Evolutionary conservation across 2,888 invertebrate species (phyloP).

Genomic region (Crioceris asparagi): DNA sequence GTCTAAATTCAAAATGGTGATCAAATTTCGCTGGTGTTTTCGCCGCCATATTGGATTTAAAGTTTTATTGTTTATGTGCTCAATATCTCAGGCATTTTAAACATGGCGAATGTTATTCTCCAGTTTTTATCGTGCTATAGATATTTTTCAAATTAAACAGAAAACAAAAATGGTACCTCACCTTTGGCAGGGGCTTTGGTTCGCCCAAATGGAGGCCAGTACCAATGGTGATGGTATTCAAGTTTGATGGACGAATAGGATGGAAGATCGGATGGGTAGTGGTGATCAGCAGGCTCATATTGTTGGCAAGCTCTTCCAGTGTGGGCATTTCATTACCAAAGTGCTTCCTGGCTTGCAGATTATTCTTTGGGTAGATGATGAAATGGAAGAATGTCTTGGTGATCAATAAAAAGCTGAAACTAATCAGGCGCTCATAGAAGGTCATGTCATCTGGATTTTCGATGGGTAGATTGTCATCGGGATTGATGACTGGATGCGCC

Average conservation of each 20-base stretch:
- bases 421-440: slow-evolving; percentile 26
- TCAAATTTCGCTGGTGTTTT: too few relatives aligned
- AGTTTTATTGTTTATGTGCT: too few relatives aligned
- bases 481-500: slow-evolving; percentile 30
- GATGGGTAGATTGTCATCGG: slow-evolving; percentile 26
- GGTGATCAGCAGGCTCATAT: slow-evolving; percentile 28
- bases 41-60: too few relatives aligned
- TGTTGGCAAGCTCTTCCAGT: slow-evolving; percentile 22
- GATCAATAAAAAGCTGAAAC: slow-evolving; percentile 13
- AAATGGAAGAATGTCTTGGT: slow-evolving; percentile 9
- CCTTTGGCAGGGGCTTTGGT: slow-evolving; percentile 21
- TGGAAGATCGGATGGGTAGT: slow-evolving; percentile 28
- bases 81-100: too few relatives aligned
- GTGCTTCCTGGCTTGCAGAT: slow-evolving; percentile 20
- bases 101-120: too few relatives aligned
- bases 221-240: slow-evolving; percentile 25
- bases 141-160: too few relatives aligned
- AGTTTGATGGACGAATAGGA: slow-evolving; percentile 24
- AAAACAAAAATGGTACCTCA: too few relatives aligned
- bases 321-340: slow-evolving; percentile 28
- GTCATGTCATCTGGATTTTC: slow-evolving; percentile 20
- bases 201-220: slow-evolving; percentile 24
- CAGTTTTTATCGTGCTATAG: too few relatives aligned
- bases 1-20: too few relatives aligned
- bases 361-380: slow-evolving; percentile 11